These are phyloP conservation scores for Halcyon smyrnensis DNA, from an alignment of 2,797 vertebrate genomes.

Conservation along the genomic window DNA sequence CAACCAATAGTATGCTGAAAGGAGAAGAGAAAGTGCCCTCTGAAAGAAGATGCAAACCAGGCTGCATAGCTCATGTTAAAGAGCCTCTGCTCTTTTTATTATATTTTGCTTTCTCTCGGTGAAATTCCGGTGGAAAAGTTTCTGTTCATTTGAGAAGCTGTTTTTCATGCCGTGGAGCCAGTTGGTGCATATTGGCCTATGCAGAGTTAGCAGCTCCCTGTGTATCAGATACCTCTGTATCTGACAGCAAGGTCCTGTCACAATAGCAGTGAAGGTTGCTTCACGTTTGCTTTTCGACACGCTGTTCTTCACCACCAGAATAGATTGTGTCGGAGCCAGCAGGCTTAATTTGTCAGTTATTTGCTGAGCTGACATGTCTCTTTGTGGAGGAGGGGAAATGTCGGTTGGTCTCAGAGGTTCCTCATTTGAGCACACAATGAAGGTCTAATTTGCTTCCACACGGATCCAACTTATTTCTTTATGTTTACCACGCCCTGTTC, in stretches of 20 bases:
- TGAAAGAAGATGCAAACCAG: neutral
- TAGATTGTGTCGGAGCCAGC: neutral
- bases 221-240: neutral
- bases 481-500: neutral
- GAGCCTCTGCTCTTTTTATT: neutral
- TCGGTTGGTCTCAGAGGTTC: neutral
- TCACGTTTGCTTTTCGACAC: neutral
- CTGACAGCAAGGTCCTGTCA: neutral
- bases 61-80: neutral
- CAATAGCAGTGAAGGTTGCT: neutral
- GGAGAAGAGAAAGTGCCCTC: neutral
- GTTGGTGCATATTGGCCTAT: accelerated
- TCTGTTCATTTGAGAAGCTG: neutral
- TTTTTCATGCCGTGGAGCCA: neutral
- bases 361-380: neutral
- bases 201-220: neutral
- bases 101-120: neutral
- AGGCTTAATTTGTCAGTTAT: neutral
- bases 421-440: constrained; percentile 20
- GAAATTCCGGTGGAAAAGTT: neutral
- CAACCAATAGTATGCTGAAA: neutral
- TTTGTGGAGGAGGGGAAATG: neutral
- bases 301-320: neutral
- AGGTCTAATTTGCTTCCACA: neutral
- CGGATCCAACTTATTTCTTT: neutral